These are phyloP conservation scores for Carcharodon carcharias DNA, from an alignment of 2,797 vertebrate genomes.

Conservation along the genomic window DNA sequence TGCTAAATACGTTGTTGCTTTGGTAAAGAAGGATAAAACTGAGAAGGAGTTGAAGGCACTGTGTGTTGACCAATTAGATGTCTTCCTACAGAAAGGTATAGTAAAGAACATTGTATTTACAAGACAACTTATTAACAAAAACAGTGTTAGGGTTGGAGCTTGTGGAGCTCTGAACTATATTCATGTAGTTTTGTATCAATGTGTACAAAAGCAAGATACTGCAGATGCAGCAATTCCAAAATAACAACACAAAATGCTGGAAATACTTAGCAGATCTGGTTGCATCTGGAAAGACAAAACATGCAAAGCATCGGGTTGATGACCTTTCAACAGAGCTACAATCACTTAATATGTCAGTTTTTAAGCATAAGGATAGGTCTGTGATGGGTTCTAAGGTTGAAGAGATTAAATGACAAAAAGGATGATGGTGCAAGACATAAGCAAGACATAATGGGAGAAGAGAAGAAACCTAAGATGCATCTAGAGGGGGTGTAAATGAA, in stretches of 20 bases:
- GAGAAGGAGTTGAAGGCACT: conserved; percentile 93
- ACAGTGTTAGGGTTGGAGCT: no score
- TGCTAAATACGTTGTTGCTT: conserved; percentile 94
- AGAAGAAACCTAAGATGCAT: neutral
- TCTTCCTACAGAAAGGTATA: conserved; percentile 96
- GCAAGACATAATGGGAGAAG: neutral
- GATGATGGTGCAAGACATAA: neutral
- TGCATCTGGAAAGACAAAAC: neutral
- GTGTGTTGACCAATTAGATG: conserved; percentile 96
- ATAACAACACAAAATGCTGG: neutral
- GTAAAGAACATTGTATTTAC: neutral
- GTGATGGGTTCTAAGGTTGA: neutral
- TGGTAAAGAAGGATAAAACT: conserved; percentile 98
- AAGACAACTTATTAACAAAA: no score
- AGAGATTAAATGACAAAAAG: neutral
- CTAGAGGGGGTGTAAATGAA: neutral
- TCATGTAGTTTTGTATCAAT: neutral
- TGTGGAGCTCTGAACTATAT: neutral
- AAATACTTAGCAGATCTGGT: neutral
- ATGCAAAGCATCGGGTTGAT: neutral
- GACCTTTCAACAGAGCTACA: neutral
- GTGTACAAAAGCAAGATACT: neutral
- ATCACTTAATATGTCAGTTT: neutral
- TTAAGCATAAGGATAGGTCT: neutral
- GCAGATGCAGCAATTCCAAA: neutral